Evolutionary conservation across 2,888 invertebrate genomes (phyloP).

Genomic region (Heliconius hortense): DNA sequence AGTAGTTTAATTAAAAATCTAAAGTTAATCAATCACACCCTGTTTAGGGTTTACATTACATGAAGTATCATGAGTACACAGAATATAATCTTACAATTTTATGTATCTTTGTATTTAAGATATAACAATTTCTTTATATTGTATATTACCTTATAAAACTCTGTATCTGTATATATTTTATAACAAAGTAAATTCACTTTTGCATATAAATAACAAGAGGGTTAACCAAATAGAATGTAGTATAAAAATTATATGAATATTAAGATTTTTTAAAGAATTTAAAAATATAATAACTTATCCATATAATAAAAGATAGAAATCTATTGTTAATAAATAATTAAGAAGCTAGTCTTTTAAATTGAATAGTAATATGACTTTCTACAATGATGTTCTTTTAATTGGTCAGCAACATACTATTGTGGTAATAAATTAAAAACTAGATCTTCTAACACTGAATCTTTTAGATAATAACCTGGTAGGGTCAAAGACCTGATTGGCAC

Average conservation of each 20-base stretch:
- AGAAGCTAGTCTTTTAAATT: background rate
- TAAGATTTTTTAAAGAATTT: background rate
- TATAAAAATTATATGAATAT: background rate
- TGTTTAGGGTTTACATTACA: conserved; percentile 22
- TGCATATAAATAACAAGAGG: background rate
- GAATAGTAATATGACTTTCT: background rate
- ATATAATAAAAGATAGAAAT: background rate
- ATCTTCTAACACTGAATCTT: background rate
- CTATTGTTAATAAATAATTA: background rate
- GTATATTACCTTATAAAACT: background rate
- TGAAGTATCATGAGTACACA: background rate
- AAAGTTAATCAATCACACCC: background rate
- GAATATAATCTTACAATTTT: background rate
- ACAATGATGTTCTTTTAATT: background rate
- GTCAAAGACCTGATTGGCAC: conserved; percentile 37
- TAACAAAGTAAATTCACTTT: background rate
- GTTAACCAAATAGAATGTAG: background rate
- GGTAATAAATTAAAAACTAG: background rate
- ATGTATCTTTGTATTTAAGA: background rate
- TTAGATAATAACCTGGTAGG: conserved; percentile 22
- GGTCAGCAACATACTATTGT: background rate
- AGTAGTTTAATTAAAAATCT: background rate
- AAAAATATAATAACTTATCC: background rate
- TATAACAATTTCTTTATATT: background rate
- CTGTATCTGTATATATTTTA: background rate